Evolutionary conservation across 1,140 invertebrate genomes (phyloP), one percentile per base, ranked within the genome.

Genomic region (Drosophila persimilis): DNA sequence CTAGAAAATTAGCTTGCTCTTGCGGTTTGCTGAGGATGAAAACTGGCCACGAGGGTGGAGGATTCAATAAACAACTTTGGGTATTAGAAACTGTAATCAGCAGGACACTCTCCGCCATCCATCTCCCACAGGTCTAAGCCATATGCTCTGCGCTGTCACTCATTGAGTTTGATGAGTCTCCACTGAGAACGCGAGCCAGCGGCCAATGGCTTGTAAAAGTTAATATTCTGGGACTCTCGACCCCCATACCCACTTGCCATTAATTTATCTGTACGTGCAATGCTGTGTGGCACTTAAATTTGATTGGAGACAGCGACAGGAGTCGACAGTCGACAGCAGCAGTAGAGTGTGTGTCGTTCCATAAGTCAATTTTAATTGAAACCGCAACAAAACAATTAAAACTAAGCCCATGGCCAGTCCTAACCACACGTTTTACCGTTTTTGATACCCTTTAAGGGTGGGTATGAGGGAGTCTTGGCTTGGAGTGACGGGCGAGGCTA

Each of bases 341-440:
- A 39, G 11, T 11, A 13, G 11, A 39, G 35, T 39, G 35, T 39
- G 35, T 26, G 24, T 39, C 35, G 35, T 52, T 53, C 15, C 48
- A 50, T 69, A 73, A 77, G 80, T 86, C 73, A 85, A 77, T 86
- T 85, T 86, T 77, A 85, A 85, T 81, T 74, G 77, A 81, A 85
- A 86, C 81, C 77, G 58, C 73, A 80, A 74, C 80, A 74, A 81
- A 86, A 86, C 83, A 88, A 88, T 86, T 86, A 88, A 77, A 86
- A 65, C 74, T 61, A 85, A 85, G 67, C 76, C 52, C 58, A 45
- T 47, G 31, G 24, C 51, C 24, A 46, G 52, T n/a, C 44, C 26
- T 4, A 39, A 13, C 24, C 51, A 43, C 24, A 20, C 24, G 9
- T 13, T 29, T 7, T 45, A 43, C 8, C 15, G 51, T 53, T 39